These are phyloP conservation scores for Bembecia ichneumoniformis DNA, from an alignment of 2,888 invertebrate species.

Conservation along the genomic window DNA sequence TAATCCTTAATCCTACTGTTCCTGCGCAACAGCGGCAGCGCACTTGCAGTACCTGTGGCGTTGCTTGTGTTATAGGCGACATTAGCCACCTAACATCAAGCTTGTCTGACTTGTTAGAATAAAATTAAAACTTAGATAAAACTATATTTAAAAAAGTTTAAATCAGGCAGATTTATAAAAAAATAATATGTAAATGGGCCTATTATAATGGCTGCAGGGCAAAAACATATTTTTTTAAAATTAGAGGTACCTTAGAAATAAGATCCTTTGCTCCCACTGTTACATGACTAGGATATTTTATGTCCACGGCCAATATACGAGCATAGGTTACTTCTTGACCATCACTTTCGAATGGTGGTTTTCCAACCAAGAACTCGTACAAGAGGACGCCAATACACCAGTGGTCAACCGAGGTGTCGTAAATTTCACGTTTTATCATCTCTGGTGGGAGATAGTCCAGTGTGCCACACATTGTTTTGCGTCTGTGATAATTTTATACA, in stretches of 20 bases:
- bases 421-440: slow-evolving; percentile 88
- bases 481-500: slow-evolving; percentile 96
- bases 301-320: slow-evolving; percentile 76
- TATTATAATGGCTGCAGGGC: too few relatives aligned
- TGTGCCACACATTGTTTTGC: slow-evolving; percentile 95
- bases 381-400: slow-evolving; percentile 94
- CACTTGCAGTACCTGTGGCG: too few relatives aligned
- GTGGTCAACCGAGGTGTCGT: slow-evolving; percentile 89
- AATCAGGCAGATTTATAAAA: too few relatives aligned
- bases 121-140: too few relatives aligned
- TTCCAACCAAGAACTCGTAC: slow-evolving; percentile 94
- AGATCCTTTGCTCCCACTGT: slow-evolving; percentile 81
- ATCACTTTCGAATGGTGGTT: slow-evolving; percentile 92
- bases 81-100: too few relatives aligned
- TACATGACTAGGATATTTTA: slow-evolving; percentile 77
- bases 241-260: slow-evolving; percentile 74
- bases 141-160: too few relatives aligned
- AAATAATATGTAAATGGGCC: too few relatives aligned
- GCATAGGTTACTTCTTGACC: slow-evolving; percentile 79
- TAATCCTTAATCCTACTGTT: too few relatives aligned
- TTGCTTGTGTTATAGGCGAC: too few relatives aligned
- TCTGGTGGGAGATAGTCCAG: slow-evolving; percentile 97
- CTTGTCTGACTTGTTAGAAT: too few relatives aligned
- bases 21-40: too few relatives aligned
- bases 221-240: too few relatives aligned